Evolutionary conservation across 2,113 vertebrate genomes (phyloP).

Genomic region (Empidonax alnorum): DNA sequence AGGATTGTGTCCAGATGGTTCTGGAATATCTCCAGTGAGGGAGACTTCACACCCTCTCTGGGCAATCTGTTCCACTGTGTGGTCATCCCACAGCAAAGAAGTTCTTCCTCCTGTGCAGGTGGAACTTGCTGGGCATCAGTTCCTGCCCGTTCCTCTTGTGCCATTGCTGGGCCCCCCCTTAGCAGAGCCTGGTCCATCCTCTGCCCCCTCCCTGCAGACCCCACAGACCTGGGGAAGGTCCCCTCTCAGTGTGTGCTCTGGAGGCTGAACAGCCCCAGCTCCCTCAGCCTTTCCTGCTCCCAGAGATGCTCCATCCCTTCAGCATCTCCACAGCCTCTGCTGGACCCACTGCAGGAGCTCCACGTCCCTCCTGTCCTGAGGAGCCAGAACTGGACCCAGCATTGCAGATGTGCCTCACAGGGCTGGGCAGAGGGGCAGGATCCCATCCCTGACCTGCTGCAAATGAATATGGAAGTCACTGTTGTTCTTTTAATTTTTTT

Average conservation of each 20-base stretch:
- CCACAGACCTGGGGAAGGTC: not conserved
- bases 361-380: not conserved
- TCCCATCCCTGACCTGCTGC: not conserved
- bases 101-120: not conserved
- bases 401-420: not conserved
- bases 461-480: not conserved
- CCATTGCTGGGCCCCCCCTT: not conserved
- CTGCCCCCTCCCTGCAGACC: not conserved
- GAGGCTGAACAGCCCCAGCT: not conserved
- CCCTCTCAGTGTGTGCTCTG: not conserved
- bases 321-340: fast-evolving
- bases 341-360: not conserved
- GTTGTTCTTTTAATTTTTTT: not conserved
- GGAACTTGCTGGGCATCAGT: not conserved
- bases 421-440: not conserved
- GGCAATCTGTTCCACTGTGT: not conserved
- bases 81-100: not conserved
- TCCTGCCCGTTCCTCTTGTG: not conserved
- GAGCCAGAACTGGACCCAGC: not conserved
- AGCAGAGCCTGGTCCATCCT: not conserved
- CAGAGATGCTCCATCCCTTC: not conserved
- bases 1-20: not conserved
- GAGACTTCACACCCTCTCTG: not conserved
- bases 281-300: not conserved
- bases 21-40: not conserved